Conservation (phyloP, 2,113 vertebrate species). For the Platycercus adscitus region DNA sequence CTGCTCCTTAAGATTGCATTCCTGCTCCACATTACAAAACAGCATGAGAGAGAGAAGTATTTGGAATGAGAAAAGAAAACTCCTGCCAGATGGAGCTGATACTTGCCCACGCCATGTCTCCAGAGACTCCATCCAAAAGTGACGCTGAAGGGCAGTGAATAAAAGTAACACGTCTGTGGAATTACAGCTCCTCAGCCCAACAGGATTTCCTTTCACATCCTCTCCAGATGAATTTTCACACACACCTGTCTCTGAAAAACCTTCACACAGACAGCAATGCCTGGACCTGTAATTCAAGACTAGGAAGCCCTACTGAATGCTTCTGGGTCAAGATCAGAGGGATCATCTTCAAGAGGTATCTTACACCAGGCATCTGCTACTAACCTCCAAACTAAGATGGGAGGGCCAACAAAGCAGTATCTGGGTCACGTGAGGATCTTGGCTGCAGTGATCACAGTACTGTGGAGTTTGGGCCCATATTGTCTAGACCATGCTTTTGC, state of each 20-base stretch:
- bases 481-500: background rate
- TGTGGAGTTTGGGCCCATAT: background rate
- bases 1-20: background rate
- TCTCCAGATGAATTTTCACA: background rate
- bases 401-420: background rate
- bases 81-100: background rate
- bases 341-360: background rate
- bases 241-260: background rate
- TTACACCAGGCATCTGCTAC: background rate
- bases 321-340: background rate
- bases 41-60: background rate
- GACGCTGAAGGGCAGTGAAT: background rate
- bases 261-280: background rate
- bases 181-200: background rate
- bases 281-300: background rate
- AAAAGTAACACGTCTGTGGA: background rate
- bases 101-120: background rate
- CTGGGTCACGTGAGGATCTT: background rate
- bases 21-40: background rate
- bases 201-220: background rate
- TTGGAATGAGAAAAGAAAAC: background rate
- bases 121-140: background rate
- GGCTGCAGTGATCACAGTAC: background rate
- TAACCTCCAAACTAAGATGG: background rate
- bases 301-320: background rate